phyloP scores from a whole-genome alignment of 2,113 vertebrate species.

The Eudyptes chrysolophus region DNA sequence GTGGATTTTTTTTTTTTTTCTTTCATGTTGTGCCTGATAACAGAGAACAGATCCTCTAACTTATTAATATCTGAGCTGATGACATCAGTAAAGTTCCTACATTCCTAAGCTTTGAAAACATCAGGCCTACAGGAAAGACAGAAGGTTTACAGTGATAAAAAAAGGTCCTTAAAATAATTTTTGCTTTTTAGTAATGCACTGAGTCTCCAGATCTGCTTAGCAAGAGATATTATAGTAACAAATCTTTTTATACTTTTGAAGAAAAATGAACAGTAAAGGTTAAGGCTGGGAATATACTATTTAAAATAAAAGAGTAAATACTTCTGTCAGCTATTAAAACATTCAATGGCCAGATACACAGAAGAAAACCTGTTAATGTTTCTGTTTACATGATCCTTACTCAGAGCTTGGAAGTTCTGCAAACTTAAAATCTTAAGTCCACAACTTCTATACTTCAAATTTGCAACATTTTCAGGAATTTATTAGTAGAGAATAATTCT shows the following conservation, averaged over 20 bases:
- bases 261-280: constrained; percentile 26
- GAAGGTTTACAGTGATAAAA: not conserved
- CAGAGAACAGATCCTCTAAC: not conserved
- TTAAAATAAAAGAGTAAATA: constrained; percentile 26
- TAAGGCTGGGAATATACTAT: not conserved
- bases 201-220: not conserved
- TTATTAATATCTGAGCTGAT: not conserved
- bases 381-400: not conserved
- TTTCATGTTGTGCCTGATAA: not conserved
- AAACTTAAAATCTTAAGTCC: not conserved
- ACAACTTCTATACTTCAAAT: not conserved
- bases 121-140: not conserved
- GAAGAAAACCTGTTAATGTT: not conserved
- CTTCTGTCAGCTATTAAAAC: constrained; percentile 27
- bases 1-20: not conserved
- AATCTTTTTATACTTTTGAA: not conserved
- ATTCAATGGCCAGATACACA: not conserved
- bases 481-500: not conserved
- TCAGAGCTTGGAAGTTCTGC: not conserved
- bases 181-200: not conserved
- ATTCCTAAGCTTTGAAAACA: not conserved
- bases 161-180: not conserved
- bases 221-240: not conserved
- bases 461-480: not conserved
- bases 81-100: not conserved